These are phyloP conservation scores for Hermodice carunculata DNA, from an alignment of 2,888 invertebrate genomes.

Conservation along the genomic window DNA sequence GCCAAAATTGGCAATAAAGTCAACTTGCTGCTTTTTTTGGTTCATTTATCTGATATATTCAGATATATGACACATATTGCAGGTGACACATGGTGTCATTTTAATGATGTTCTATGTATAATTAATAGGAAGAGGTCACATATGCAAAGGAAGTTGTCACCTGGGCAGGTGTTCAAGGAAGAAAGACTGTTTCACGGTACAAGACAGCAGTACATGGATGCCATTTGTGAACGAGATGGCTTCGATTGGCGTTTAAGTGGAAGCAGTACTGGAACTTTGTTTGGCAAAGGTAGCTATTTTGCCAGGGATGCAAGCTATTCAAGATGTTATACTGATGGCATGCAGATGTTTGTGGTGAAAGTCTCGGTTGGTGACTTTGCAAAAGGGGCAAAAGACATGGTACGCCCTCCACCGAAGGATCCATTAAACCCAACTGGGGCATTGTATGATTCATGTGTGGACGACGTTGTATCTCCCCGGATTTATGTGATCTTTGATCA, in stretches of 20 bases:
- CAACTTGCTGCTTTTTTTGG: too few relatives aligned
- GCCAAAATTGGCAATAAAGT: too few relatives aligned
- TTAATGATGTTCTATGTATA: too few relatives aligned
- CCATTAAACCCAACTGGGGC: conserved; percentile 52
- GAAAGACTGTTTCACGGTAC: conserved; percentile 54
- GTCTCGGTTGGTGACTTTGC: conserved; percentile 53
- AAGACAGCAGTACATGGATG: conserved; percentile 36
- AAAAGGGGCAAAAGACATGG: conserved; percentile 32
- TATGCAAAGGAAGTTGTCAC: too few relatives aligned
- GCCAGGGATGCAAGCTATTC: conserved; percentile 45
- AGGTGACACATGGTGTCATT: too few relatives aligned
- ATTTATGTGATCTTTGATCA: conserved; percentile 53
- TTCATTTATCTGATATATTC: too few relatives aligned
- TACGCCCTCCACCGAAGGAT: conserved; percentile 48
- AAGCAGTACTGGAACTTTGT: conserved; percentile 41
- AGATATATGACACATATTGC: too few relatives aligned
- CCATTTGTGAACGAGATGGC: conserved; percentile 53
- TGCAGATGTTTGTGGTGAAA: conserved; percentile 45
- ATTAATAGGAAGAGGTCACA: too few relatives aligned
- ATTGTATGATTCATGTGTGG: conserved; percentile 56
- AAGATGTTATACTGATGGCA: conserved; percentile 27
- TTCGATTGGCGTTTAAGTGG: conserved; percentile 59
- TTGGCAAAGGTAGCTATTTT: conserved; percentile 60
- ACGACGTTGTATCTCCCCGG: conserved; percentile 40
- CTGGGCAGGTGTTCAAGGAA: too few relatives aligned